A percentile compares a stretch with the other conserved stretches of the same genome.
Evolutionary conservation across 2,113 vertebrate species (phyloP).

Genomic region (Trogon surrucura): DNA sequence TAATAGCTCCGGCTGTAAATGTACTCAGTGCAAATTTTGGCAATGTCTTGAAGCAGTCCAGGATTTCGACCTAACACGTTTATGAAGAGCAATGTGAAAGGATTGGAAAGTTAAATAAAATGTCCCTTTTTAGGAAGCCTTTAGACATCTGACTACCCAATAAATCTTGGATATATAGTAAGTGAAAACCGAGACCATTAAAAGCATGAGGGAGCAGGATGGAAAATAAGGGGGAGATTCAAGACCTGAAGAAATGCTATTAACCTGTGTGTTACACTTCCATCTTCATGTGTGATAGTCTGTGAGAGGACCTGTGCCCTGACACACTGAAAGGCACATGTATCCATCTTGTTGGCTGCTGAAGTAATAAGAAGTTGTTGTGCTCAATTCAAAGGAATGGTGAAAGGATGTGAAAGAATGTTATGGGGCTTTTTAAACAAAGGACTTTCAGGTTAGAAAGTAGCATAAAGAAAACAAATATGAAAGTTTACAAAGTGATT

Average conservation of each 20-base stretch:
- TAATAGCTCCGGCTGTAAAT: not conserved
- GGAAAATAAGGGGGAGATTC: not conserved
- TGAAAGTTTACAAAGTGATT: not conserved
- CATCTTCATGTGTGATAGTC: not conserved
- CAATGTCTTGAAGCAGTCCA: not conserved
- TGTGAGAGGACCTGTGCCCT: not conserved
- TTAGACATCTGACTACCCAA: not conserved
- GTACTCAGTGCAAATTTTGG: not conserved
- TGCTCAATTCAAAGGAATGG: not conserved
- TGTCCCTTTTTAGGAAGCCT: not conserved
- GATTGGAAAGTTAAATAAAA: not conserved
- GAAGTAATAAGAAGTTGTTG: not conserved
- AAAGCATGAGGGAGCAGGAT: not conserved
- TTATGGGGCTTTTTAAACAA: not conserved
- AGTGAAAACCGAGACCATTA: not conserved
- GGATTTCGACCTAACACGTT: not conserved
- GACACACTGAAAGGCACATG: accelerated
- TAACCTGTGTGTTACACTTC: not conserved
- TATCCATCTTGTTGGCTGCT: not conserved
- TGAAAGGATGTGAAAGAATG: not conserved
- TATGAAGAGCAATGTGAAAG: not conserved
- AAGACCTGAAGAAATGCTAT: not conserved
- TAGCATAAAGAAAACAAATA: conserved; percentile 6
- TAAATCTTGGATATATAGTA: not conserved
- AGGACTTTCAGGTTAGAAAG: not conserved